Conservation (phyloP, 2,888 invertebrate species). For the Bhutanitis thaidina region DNA sequence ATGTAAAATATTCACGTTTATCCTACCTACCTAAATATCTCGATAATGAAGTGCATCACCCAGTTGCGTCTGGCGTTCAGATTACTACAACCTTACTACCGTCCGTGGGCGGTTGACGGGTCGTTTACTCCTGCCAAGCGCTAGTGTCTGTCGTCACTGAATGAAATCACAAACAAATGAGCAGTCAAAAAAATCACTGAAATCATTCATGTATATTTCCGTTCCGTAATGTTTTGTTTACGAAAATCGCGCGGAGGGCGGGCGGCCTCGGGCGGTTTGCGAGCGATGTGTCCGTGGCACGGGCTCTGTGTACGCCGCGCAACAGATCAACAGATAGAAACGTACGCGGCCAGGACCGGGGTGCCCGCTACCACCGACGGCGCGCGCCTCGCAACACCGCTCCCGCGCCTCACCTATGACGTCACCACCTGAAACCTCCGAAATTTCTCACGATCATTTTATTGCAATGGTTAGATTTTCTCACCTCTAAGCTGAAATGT, state of each 20-base stretch:
- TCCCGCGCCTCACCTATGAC: conserved; percentile 50
- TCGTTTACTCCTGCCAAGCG: conserved; percentile 51
- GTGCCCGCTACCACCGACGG: conserved; percentile 48
- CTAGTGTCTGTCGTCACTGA: conserved; percentile 36
- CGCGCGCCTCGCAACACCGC: conserved; percentile 26
- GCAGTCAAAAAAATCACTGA: conserved; percentile 33
- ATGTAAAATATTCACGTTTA: conserved; percentile 4
- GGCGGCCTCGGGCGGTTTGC: conserved; percentile 39
- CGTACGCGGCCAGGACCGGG: conserved; percentile 33
- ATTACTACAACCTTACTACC: conserved; percentile 61
- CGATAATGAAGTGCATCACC: conserved; percentile 47
- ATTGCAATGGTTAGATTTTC: conserved; percentile 48
- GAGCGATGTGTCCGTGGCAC: conserved; percentile 38
- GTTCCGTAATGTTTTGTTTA: conserved; percentile 57
- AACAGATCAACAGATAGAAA: conserved; percentile 64
- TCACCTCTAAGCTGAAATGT: conserved; percentile 16
- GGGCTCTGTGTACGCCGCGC: conserved; percentile 69
- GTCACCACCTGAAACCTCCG: conserved; percentile 63
- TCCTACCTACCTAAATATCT: conserved; percentile 38
- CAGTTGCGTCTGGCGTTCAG: conserved; percentile 41
- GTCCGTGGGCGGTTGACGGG: conserved; percentile 60
- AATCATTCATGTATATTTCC: conserved; percentile 28
- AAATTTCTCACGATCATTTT: conserved; percentile 54
- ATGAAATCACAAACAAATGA: conserved; percentile 28
- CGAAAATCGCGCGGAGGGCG: conserved; percentile 45